A percentile compares a stretch with the other conserved stretches of the same genome.
These are phyloP conservation scores for Lottia scabra DNA, from an alignment of 2,888 invertebrate species.

Conservation along the genomic window DNA sequence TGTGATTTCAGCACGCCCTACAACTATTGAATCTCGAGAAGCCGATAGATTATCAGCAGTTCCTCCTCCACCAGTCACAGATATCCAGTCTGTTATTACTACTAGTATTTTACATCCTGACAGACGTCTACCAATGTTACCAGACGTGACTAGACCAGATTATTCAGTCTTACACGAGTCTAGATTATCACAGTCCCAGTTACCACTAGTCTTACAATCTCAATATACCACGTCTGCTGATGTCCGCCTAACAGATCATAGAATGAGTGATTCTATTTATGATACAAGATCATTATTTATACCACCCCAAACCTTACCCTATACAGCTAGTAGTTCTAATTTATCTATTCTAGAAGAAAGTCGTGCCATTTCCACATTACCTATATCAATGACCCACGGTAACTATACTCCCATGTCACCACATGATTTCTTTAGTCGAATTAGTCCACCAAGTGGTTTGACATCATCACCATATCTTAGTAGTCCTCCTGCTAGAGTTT, in stretches of 20 bases:
- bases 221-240: conserved; percentile 35
- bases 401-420: conserved; percentile 46
- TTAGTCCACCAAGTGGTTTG: conserved; percentile 41
- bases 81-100: conserved; percentile 29
- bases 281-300: conserved; percentile 29
- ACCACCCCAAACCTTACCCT: conserved; percentile 39
- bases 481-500: conserved; percentile 52
- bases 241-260: conserved; percentile 28
- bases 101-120: conserved; percentile 35
- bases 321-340: conserved; percentile 51
- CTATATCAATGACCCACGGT: conserved; percentile 34
- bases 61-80: conserved; percentile 1
- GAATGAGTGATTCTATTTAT: conserved; percentile 31
- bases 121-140: conserved; percentile 41
- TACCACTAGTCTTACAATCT: conserved; percentile 47
- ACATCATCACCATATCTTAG: conserved; percentile 50
- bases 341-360: conserved; percentile 55
- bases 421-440: conserved; percentile 42
- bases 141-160: conserved; percentile 45
- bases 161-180: conserved; percentile 40
- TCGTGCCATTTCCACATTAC: conserved; percentile 48
- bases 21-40: conserved; percentile 19
- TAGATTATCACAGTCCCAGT: conserved; percentile 32
- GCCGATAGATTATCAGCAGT: conserved; percentile 9
- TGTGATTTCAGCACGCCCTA: conserved; percentile 10